Evolutionary conservation across 2,888 invertebrate genomes (phyloP).

Genomic region (Gryllus longicercus): DNA sequence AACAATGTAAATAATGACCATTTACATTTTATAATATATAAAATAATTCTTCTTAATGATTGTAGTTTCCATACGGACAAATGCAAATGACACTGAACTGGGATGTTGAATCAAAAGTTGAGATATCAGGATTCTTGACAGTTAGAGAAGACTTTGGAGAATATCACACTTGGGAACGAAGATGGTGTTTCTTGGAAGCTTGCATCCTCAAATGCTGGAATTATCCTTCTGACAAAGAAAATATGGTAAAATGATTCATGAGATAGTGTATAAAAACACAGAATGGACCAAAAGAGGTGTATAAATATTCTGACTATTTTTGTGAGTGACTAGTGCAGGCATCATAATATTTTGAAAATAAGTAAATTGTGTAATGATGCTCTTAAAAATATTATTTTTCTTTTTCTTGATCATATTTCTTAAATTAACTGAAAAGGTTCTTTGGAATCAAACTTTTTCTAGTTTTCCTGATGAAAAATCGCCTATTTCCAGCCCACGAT

Average conservation of each 20-base stretch:
- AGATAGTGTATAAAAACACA: too few species aligned
- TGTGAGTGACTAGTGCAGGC: background rate
- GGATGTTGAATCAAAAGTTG: conserved; percentile 18
- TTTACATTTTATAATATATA: too few species aligned
- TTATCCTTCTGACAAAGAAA: conserved; percentile 22
- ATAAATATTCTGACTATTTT: too few species aligned
- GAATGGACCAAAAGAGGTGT: too few species aligned
- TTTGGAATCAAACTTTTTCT: too few species aligned
- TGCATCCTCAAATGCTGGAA: conserved; percentile 24
- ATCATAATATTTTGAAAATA: background rate
- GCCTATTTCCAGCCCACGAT: too few species aligned
- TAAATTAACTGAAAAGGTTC: too few species aligned
- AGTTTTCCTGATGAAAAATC: too few species aligned
- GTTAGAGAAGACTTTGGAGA: conserved; percentile 2
- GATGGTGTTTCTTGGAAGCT: conserved; percentile 22
- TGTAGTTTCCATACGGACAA: background rate
- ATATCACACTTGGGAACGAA: background rate
- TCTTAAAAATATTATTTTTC: background rate
- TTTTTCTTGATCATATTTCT: background rate
- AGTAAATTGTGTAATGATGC: background rate
- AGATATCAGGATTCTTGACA: conserved; percentile 20
- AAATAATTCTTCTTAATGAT: too few species aligned
- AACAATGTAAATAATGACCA: too few species aligned
- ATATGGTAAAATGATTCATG: background rate
- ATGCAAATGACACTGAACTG: background rate